These are phyloP conservation scores for Tryphoninae sp. DNA, from an alignment of 2,888 invertebrate genomes.

Conservation along the genomic window DNA sequence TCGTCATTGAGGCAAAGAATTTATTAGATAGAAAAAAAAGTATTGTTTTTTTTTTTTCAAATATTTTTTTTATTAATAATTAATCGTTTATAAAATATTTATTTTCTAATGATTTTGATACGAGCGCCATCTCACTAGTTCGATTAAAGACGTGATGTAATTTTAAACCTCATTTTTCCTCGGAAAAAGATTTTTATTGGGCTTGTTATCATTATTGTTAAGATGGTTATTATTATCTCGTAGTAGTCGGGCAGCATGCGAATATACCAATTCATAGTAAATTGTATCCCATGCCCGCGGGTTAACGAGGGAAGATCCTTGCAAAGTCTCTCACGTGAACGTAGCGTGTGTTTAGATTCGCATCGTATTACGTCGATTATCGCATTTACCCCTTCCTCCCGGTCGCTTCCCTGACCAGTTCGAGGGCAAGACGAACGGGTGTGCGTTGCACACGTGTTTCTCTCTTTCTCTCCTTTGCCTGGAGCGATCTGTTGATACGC, in stretches of 20 bases:
- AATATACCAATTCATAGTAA: neutral
- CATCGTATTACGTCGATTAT: conserved; percentile 42
- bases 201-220: neutral
- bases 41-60: too few species aligned
- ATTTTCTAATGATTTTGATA: too few species aligned
- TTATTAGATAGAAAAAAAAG: too few species aligned
- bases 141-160: too few species aligned
- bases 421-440: neutral
- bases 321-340: conserved; percentile 10
- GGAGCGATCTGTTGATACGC: neutral
- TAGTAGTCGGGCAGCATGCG: neutral
- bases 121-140: too few species aligned
- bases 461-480: neutral
- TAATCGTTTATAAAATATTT: neutral
- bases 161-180: too few species aligned
- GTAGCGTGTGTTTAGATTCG: conserved; percentile 32
- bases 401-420: too few species aligned
- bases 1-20: too few species aligned
- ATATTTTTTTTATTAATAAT: neutral
- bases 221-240: neutral
- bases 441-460: neutral
- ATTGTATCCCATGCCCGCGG: neutral
- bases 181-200: neutral
- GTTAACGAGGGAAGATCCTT: neutral
- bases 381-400: conserved; percentile 11